phyloP scores from a whole-genome alignment of 2,797 vertebrate species.

The Falco peregrinus region DNA sequence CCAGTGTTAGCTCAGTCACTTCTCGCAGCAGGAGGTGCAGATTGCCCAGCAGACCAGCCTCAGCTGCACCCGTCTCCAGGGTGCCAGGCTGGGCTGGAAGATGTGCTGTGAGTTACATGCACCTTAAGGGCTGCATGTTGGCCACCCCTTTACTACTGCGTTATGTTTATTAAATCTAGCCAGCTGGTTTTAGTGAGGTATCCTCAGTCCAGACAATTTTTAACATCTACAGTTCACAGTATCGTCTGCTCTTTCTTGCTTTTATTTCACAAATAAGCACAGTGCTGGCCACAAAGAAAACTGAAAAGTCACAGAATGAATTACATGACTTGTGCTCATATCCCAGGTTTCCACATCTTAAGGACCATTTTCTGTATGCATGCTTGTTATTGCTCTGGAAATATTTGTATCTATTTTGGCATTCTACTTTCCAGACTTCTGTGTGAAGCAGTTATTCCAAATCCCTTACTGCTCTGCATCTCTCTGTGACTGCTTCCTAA shows the following conservation, averaged over 20 bases:
- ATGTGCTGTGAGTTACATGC: rapidly evolving
- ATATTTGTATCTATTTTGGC: neutral
- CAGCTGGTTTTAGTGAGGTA: neutral
- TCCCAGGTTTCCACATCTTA: neutral
- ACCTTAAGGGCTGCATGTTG: neutral
- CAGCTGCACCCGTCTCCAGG: rapidly evolving
- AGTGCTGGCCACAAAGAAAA: neutral
- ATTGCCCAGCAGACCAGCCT: neutral
- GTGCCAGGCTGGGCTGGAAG: neutral
- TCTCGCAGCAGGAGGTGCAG: neutral
- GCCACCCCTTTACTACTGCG: neutral
- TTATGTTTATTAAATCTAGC: neutral
- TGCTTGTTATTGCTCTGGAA: neutral
- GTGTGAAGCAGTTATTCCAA: neutral
- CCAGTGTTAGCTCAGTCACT: neutral
- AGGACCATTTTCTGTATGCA: neutral
- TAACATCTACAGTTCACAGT: neutral
- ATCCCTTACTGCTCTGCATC: neutral
- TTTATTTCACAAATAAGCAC: neutral
- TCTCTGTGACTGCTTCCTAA: neutral
- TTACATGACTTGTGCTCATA: neutral
- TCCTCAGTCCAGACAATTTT: neutral
- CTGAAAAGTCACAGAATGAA: rapidly evolving
- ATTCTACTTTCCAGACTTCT: neutral
- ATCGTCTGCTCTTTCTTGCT: neutral